Evolutionary conservation across 30 jellyfish, hydroid and myxozoan genomes (phyloP).

Genomic region (Phacellophora camtschatica): DNA sequence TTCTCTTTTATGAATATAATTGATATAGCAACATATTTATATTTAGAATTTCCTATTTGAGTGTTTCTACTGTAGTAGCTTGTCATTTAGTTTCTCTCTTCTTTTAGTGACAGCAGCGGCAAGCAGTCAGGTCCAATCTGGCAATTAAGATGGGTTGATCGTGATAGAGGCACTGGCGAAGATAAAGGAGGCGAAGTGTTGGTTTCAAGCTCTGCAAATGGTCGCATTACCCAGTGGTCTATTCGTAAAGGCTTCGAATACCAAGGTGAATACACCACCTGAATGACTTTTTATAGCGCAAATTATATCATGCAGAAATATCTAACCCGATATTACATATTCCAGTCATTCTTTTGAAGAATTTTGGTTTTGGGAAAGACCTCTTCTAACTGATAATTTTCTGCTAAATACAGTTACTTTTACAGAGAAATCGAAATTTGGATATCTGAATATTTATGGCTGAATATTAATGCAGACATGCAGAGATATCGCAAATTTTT

Average conservation of each 20-base stretch:
- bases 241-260: slow-evolving; percentile 93
- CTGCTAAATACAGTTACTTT: too few relatives aligned
- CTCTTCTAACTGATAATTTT: too few relatives aligned
- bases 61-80: not conserved
- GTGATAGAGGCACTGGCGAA: slow-evolving; percentile 87
- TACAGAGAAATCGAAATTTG: too few relatives aligned
- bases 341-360: too few relatives aligned
- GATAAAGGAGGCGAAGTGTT: slow-evolving; percentile 90
- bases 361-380: too few relatives aligned
- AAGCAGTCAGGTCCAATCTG: slow-evolving; percentile 93
- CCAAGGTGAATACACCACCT: slow-evolving; percentile 70
- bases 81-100: not conserved
- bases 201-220: slow-evolving; percentile 87
- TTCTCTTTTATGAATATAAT: too few relatives aligned
- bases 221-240: slow-evolving; percentile 98
- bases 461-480: too few relatives aligned
- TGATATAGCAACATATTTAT: not conserved
- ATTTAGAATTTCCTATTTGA: not conserved
- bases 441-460: too few relatives aligned
- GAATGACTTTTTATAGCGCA: too few relatives aligned
- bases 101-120: slow-evolving; percentile 77
- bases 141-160: slow-evolving; percentile 92
- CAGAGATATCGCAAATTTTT: too few relatives aligned
- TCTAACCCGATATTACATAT: too few relatives aligned
- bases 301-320: too few relatives aligned